Evolutionary conservation across 2,797 vertebrate species (phyloP), one percentile per base, ranked within the genome.

Genomic region (Meda fulgida): DNA sequence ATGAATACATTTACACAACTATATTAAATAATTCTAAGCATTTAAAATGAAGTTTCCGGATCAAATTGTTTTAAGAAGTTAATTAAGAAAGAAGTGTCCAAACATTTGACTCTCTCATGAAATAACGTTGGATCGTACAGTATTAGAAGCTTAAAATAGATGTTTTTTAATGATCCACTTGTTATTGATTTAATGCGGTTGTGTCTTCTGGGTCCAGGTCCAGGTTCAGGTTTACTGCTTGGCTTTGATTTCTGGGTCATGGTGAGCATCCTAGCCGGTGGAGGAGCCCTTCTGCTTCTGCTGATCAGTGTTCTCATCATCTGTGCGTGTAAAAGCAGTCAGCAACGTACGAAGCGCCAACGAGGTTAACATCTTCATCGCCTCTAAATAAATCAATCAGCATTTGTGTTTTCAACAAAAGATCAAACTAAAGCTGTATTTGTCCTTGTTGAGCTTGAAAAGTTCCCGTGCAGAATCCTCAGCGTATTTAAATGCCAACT

Each of bases 301-400:
- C 21, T 69, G 23, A 13, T 18, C 1, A 18, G 19, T 40, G 67
- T 69, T 13, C 21, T 69, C 67, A 3, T 69, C 21, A 40, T 69
- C 36, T 69, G 10, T n/a, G 10, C 10, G 1, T 69, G 10, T 40
- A 5, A 90, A 89, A 87, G 46, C 0, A 93, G 86, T 31, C 72
- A 29, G 10, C 10, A 36, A 13, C 46, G 3, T 38, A 19, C 9
- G 10, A 80, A 77, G 60, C n/a, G 10, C 0, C 13, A 40, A 21
- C 19, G 0, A 60, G 85, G 86, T 88, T 51, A 38, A 23, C 38
- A 0, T 51, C 5, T 63, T 7, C 38, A 63, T 7, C 8, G 0
- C 55, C 19, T 73, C 26, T 3, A 18, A 55, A 36, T 76, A n/a
- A 34, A 34, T 7, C 11, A 36, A 7, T 14, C 21, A 76, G 46